A percentile compares a stretch with the other conserved stretches of the same genome.
These are phyloP conservation scores for Misgurnus anguillicaudatus DNA, from an alignment of 2,113 vertebrate genomes.

Conservation along the genomic window DNA sequence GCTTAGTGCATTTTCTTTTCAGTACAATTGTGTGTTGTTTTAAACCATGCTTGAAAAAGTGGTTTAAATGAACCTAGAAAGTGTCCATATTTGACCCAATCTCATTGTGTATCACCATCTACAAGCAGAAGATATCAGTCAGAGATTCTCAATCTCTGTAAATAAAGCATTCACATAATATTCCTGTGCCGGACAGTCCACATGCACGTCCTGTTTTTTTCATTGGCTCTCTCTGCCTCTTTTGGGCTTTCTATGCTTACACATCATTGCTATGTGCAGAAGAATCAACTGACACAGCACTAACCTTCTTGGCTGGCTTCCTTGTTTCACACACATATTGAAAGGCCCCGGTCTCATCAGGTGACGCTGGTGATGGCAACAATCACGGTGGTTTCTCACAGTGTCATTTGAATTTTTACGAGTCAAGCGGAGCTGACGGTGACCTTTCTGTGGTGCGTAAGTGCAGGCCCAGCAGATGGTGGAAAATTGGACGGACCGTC, in stretches of 20 bases:
- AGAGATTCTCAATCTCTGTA: conserved; percentile 58
- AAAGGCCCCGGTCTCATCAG: conserved; percentile 42
- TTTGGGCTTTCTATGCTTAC: conserved; percentile 28
- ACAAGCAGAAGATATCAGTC: conserved; percentile 68
- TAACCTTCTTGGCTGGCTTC: conserved; percentile 30
- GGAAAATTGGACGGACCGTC: conserved; percentile 70
- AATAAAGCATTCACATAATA: conserved; percentile 63
- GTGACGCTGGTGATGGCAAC: conserved; percentile 25
- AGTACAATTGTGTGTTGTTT: no score
- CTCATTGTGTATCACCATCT: conserved; percentile 65
- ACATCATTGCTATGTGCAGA: conserved; percentile 28
- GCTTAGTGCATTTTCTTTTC: no score
- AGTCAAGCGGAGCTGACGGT: conserved; percentile 55
- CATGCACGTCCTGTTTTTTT: conserved; percentile 36
- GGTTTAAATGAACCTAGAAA: no score
- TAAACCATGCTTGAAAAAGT: no score
- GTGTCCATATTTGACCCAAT: conserved; percentile 5
- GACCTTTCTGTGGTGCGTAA: conserved; percentile 65
- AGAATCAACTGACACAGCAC: conserved; percentile 36
- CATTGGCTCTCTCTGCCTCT: conserved; percentile 22
- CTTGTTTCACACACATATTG: conserved; percentile 39
- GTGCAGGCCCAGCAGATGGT: conserved; percentile 74
- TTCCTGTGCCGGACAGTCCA: conserved; percentile 65
- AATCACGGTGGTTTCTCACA: conserved; percentile 43
- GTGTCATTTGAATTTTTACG: conserved; percentile 50